phyloP scores from a whole-genome alignment of 1,140 invertebrate species.

The Brachionus manjavacas region DNA sequence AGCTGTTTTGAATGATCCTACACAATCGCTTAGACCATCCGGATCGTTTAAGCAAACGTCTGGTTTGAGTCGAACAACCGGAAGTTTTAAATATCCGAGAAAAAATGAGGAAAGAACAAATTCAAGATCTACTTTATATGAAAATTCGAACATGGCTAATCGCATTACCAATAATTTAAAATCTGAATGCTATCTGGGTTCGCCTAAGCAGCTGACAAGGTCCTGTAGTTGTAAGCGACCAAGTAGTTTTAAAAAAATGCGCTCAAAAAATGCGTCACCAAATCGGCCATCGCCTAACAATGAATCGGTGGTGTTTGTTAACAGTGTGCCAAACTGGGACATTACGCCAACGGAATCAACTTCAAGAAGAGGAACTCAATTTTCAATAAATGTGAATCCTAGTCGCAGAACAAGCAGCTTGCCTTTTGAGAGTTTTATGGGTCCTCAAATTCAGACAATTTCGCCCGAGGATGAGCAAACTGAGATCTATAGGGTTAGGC shows the following conservation, averaged over 20 bases:
- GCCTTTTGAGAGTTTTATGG: background rate
- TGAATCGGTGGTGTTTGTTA: background rate
- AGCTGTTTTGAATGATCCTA: background rate
- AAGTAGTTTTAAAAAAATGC: slow-evolving; percentile 26
- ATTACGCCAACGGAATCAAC: background rate
- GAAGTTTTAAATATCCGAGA: background rate
- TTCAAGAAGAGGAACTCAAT: slow-evolving; percentile 20
- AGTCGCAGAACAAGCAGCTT: background rate
- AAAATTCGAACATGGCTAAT: background rate
- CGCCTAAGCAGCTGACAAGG: background rate
- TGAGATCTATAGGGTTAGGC: slow-evolving; percentile 28
- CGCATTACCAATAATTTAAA: slow-evolving; percentile 17
- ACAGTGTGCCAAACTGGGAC: slow-evolving; percentile 2
- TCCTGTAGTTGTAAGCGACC: slow-evolving; percentile 37
- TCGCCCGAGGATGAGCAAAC: background rate
- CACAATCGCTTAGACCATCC: background rate
- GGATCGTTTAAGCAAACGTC: background rate
- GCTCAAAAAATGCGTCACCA: slow-evolving; percentile 17
- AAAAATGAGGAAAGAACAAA: background rate
- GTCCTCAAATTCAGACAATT: background rate
- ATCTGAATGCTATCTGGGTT: slow-evolving; percentile 1
- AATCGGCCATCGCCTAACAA: background rate
- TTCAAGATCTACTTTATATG: background rate
- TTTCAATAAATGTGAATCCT: background rate
- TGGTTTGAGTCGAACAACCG: background rate